Base-by-base conservation (phyloP, 2,888 invertebrate genomes). In the Yponomeuta plumbellus region DNA sequence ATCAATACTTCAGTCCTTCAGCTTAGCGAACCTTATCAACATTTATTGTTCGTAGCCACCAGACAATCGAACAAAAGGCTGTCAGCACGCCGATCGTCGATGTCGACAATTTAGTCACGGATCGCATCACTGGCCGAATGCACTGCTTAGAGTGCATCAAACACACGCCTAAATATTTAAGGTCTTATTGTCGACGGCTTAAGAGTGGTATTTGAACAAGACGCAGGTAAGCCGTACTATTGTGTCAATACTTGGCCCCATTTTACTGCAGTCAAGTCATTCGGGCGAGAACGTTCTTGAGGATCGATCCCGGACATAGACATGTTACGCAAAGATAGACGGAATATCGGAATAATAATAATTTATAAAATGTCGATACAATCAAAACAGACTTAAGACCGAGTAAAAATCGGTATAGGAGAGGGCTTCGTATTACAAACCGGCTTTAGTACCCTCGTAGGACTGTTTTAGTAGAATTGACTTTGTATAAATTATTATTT, bases 71-170 rank as follows among this genome's bases (percentile, higher is more conserved):
- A 52, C 13, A 52, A 52, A 52, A 52, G 44, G 17, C 8, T 34
- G 5, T 34, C 34, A 34, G 34, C 6, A 52, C 17, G 17, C 22
- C 11, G 2, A 20, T 59, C 23, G 21, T 59, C 59, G 59, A 59
- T 21, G 23, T 59, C 59, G 21, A 59, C 11, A 59, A 59, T 13
- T 59, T 59, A 59, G 59, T 59, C 11, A 59, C 22, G 21, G 34
- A 66, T 68, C 72, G 44, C 85, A 72, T 77, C 85, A 78, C 85
- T 84, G 67, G 71, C 39, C 73, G 72, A 75, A 76, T 78, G 79
- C 78, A 77, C 4, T 73, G 74, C 72, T 71, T 71, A 70, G 71
- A 76, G 76, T 80, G 79, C 80, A 78, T 73, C 75, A 71, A 69
- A 69, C 44, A 52, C 3, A 13, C 75, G 74, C 75, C 65, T 34